phyloP scores from a whole-genome alignment of 2,113 vertebrate genomes.

The Serinus canaria region DNA sequence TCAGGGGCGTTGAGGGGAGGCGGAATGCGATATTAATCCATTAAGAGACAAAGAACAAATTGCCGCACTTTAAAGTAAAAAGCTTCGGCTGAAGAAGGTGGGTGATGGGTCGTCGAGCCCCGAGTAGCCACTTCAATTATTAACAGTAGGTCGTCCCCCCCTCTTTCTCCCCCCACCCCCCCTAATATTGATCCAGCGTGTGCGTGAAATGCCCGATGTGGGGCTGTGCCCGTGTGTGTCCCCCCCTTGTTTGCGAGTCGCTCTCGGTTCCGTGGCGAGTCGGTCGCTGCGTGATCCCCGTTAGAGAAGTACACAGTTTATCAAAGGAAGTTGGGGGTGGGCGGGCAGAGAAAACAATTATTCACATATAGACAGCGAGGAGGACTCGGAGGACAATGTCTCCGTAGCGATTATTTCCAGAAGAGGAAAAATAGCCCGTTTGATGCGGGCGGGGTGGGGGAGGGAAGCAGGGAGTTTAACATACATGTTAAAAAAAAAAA shows the following conservation, averaged over 20 bases:
- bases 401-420: slow-evolving; percentile 2
- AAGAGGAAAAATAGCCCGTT: neutral
- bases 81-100: slow-evolving; percentile 49
- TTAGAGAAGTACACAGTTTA: slow-evolving; percentile 56
- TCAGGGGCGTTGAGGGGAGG: slow-evolving; percentile 33
- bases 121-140: slow-evolving; percentile 56
- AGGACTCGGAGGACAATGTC: slow-evolving; percentile 20
- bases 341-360: slow-evolving; percentile 44
- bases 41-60: slow-evolving; percentile 73
- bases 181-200: slow-evolving; percentile 29
- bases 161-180: neutral
- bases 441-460: neutral
- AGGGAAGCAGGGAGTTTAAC: neutral
- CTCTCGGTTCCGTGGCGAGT: neutral
- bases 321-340: slow-evolving; percentile 74
- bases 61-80: slow-evolving; percentile 69
- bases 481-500: neutral
- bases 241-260: neutral
- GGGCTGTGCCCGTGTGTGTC: neutral
- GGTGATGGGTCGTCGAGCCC: slow-evolving; percentile 56
- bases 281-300: slow-evolving; percentile 12
- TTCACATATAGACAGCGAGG: slow-evolving; percentile 12
- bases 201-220: neutral
- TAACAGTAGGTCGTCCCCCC: neutral
- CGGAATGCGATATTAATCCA: slow-evolving; percentile 47